Base-by-base conservation (phyloP, 2,888 invertebrate species). In the Deilephila elpenor region DNA sequence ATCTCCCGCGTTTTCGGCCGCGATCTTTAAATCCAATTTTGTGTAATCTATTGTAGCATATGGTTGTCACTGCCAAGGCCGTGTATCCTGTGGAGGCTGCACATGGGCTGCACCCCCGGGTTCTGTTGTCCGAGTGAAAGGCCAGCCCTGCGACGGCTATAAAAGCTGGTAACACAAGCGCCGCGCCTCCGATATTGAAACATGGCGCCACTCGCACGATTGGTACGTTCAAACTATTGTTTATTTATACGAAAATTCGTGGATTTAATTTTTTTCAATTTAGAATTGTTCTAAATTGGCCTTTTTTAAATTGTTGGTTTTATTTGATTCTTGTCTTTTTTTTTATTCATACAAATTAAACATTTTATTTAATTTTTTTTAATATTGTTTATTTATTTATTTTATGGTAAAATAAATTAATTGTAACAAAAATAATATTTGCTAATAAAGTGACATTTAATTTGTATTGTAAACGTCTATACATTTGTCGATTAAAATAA, bases 131-230 rank as follows among this genome's bases (percentile, higher is more conserved):
- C 44, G 34, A 73, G 74, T 94, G 94, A 94, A 94, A 94, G 94
- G 94, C 83, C 81, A 17, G 83, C 83, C 91, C 89, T 88, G 83
- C 80, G 71, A 74, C 73, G 78, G 82, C 84, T 94, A 93, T 94
- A 94, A 84, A 94, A 93, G 91, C 82, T 79, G 79, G 78, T 73
- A 74, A 87, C 92, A 85, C 89, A 71, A 75, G 90, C 92, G 87
- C 86, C 84, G 93, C 91, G 89, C 90, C 92, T 93, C 91, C 91
- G 90, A 93, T 87, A 92, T 84, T 85, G 86, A 90, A 80, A 89
- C 88, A 93, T 93, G 93, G 87, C 92, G 86, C 87, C 89, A 86
- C 85, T 90, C 86, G 86, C 87, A 84, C 86, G 89, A 89, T 91
- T 93, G 93, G 93, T 93, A 93, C 87, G 93, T 93, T 87, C 73